Conservation (phyloP, 2,113 vertebrate genomes). For the Zonotrichia leucophrys region DNA sequence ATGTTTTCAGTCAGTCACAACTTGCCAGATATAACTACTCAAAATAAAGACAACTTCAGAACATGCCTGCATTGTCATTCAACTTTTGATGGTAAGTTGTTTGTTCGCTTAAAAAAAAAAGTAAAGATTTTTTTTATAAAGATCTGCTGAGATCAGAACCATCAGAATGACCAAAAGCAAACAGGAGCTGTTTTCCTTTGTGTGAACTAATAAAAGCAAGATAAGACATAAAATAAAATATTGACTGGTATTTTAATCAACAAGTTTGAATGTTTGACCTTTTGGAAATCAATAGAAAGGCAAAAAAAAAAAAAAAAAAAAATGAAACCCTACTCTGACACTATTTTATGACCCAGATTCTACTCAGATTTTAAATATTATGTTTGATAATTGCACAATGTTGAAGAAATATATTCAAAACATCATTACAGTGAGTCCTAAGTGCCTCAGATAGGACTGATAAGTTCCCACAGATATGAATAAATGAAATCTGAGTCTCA, state of each 20-base stretch:
- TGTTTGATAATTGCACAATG: neutral
- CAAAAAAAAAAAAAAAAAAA: neutral
- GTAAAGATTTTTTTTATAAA: neutral
- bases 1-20: neutral
- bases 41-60: neutral
- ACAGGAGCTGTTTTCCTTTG: accelerated
- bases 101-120: neutral
- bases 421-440: neutral
- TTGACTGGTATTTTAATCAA: neutral
- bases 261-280: neutral
- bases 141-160: neutral
- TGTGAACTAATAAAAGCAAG: neutral
- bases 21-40: neutral
- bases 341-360: accelerated
- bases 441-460: neutral
- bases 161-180: neutral
- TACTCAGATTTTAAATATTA: neutral
- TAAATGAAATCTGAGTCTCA: neutral
- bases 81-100: neutral
- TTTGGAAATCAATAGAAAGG: neutral
- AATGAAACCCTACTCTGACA: neutral
- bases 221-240: neutral
- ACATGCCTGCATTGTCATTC: neutral
- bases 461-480: neutral
- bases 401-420: neutral